Conservation (phyloP, 2,797 vertebrate species). For the Tapera naevia region DNA sequence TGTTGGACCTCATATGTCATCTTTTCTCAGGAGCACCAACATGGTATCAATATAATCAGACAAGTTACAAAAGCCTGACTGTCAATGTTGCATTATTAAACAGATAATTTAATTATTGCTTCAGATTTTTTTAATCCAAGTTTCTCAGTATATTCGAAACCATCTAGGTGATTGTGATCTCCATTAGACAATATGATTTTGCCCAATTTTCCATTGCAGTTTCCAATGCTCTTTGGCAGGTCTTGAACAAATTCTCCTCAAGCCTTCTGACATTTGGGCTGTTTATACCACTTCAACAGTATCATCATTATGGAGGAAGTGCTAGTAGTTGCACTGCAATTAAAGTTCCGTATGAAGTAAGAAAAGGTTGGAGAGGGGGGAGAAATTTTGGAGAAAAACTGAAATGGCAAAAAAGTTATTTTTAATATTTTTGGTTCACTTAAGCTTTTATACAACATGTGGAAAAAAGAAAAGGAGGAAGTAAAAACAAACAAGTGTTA, state of each 20-base stretch:
- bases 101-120: neutral
- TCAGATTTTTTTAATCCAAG: neutral
- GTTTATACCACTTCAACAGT: neutral
- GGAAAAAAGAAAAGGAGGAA: neutral
- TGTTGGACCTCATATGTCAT: neutral
- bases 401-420: neutral
- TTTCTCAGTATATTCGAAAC: neutral
- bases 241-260: neutral
- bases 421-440: neutral
- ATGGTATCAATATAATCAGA: neutral
- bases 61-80: neutral
- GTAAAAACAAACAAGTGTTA: rapidly evolving
- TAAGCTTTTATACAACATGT: neutral
- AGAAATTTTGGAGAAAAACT: neutral
- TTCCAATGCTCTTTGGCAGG: neutral
- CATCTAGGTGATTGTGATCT: neutral
- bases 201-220: neutral
- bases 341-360: neutral
- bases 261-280: neutral
- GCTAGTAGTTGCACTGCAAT: neutral
- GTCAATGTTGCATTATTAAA: neutral
- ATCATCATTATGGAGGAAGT: neutral
- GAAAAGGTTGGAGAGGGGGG: neutral
- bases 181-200: neutral
- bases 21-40: neutral